Conservation (phyloP, 1,140 invertebrate species). For the Drosophila carrolli region DNA sequence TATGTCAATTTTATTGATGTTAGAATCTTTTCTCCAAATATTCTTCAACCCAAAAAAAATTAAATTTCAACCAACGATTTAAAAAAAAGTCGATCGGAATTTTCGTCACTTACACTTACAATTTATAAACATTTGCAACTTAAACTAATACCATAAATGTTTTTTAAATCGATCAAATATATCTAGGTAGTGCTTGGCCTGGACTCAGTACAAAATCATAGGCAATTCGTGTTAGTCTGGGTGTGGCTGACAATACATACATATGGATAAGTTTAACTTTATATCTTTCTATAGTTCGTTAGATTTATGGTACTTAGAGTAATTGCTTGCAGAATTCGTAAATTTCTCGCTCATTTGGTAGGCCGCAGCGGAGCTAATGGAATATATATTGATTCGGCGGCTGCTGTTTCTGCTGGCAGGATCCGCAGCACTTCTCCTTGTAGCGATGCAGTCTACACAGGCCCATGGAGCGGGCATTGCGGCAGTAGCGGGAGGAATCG, state of each 20-base stretch:
- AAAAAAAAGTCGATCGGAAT: too few species aligned
- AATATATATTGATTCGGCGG: conserved; percentile 67
- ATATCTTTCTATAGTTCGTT: conserved; percentile 54
- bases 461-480: conserved; percentile 92
- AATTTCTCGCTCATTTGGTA: conserved; percentile 14
- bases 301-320: conserved; percentile 54
- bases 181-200: conserved; percentile 35
- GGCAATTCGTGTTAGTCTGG: conserved; percentile 21
- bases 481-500: conserved; percentile 92
- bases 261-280: conserved; percentile 53
- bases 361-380: conserved; percentile 38
- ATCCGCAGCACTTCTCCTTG: conserved; percentile 93
- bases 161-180: conserved; percentile 7
- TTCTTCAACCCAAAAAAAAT: too few species aligned
- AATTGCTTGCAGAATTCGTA: conserved; percentile 64
- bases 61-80: too few species aligned
- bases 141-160: not conserved
- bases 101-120: too few species aligned
- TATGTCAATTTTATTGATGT: too few species aligned
- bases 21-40: too few species aligned
- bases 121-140: too few species aligned
- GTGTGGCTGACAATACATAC: conserved; percentile 25
- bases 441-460: conserved; percentile 93
- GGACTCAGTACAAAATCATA: conserved; percentile 21
- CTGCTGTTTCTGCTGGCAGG: conserved; percentile 85